These are phyloP conservation scores for Trichonephila clavata DNA, from an alignment of 1,140 invertebrate genomes.

Conservation along the genomic window DNA sequence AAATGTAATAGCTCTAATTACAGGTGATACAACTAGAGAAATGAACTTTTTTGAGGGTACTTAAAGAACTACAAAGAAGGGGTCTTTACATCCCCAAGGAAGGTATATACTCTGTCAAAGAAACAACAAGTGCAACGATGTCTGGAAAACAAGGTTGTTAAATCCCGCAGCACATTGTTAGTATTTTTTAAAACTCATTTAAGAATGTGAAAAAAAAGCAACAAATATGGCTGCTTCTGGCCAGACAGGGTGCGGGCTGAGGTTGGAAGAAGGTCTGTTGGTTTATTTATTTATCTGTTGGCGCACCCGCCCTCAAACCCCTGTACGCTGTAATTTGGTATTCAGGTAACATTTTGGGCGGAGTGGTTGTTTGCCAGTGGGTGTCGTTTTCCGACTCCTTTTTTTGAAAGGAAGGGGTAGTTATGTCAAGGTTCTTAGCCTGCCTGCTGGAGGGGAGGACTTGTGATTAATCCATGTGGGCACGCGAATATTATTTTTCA, in stretches of 20 bases:
- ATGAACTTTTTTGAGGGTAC: not conserved
- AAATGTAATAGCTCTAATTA: not conserved
- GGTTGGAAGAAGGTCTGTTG: not conserved
- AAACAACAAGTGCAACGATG: not conserved
- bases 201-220: not conserved
- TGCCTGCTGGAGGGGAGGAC: not conserved
- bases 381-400: slow-evolving; percentile 51
- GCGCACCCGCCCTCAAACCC: slow-evolving; percentile 37
- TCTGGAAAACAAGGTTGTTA: slow-evolving; percentile 12
- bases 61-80: not conserved
- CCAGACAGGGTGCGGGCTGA: slow-evolving; percentile 47
- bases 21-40: not conserved
- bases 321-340: slow-evolving; percentile 36
- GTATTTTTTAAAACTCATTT: slow-evolving; percentile 35
- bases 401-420: slow-evolving; percentile 49
- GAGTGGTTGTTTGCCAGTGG: slow-evolving; percentile 40
- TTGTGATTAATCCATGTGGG: slow-evolving; percentile 50
- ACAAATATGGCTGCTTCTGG: slow-evolving; percentile 23
- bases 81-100: not conserved
- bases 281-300: slow-evolving; percentile 37
- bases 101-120: not conserved
- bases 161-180: slow-evolving; percentile 20
- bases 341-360: slow-evolving; percentile 62
- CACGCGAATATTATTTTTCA: slow-evolving; percentile 17
- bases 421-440: slow-evolving; percentile 41